Conservation (phyloP, 2,797 vertebrate genomes). For the Mormyrops boulengeri region DNA sequence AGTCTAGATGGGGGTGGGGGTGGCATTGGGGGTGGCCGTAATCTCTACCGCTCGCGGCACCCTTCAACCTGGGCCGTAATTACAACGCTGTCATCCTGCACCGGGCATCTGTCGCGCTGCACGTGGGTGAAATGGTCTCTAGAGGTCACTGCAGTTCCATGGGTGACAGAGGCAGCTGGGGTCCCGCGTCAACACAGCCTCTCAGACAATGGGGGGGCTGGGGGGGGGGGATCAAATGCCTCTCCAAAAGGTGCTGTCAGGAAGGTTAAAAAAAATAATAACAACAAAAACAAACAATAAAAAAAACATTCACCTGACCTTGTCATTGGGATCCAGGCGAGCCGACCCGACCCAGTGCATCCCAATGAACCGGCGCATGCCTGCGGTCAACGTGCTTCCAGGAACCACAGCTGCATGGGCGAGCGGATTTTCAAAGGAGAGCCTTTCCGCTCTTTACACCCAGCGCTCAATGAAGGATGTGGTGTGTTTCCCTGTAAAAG, state of each 20-base stretch:
- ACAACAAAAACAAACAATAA: slow-evolving; percentile 29
- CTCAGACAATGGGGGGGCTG: slow-evolving; percentile 43
- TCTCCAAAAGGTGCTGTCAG: slow-evolving; percentile 43
- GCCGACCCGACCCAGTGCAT: slow-evolving; percentile 26
- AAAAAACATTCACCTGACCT: slow-evolving; percentile 27
- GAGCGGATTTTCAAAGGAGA: slow-evolving; percentile 1
- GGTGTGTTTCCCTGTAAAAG: background rate
- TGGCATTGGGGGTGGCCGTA: slow-evolving; percentile 12
- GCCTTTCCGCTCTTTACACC: background rate
- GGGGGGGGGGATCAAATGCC: slow-evolving; percentile 34
- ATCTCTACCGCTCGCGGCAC: slow-evolving; percentile 15
- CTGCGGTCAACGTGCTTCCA: slow-evolving; percentile 16
- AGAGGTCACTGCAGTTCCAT: slow-evolving; percentile 77
- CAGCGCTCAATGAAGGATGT: background rate
- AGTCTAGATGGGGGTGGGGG: background rate
- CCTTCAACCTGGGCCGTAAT: slow-evolving; percentile 25
- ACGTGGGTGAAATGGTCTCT: slow-evolving; percentile 67
- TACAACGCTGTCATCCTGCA: slow-evolving; percentile 37
- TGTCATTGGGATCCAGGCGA: slow-evolving; percentile 32
- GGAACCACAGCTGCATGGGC: slow-evolving; percentile 21
- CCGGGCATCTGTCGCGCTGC: slow-evolving; percentile 47
- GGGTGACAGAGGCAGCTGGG: slow-evolving; percentile 58
- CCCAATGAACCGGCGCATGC: slow-evolving; percentile 40
- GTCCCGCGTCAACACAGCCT: slow-evolving; percentile 49
- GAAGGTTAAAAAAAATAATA: slow-evolving; percentile 29